Evolutionary conservation across 1,140 invertebrate genomes (phyloP).

Genomic region (Cyclargus thomasi): DNA sequence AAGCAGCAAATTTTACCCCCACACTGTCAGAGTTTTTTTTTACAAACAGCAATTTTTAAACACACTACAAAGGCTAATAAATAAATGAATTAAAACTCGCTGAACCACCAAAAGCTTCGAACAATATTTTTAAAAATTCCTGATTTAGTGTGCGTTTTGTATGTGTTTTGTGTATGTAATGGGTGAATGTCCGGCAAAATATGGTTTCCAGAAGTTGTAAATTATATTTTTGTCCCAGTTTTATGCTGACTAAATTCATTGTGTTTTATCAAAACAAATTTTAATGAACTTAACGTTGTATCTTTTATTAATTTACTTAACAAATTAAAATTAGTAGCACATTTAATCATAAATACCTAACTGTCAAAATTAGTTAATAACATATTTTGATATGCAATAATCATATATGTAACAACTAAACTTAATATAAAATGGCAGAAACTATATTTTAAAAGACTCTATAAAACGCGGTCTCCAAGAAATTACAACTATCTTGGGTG

Average conservation of each 20-base stretch:
- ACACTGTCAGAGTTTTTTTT: too few species aligned
- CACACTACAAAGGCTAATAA: neutral
- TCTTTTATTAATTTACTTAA: neutral
- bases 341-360: too few species aligned
- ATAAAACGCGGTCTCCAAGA: too few species aligned
- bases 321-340: neutral
- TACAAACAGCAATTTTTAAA: too few species aligned
- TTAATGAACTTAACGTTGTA: neutral
- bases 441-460: too few species aligned
- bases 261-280: neutral
- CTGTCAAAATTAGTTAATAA: too few species aligned
- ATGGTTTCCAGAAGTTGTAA: neutral
- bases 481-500: too few species aligned
- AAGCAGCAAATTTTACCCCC: too few species aligned
- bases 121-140: neutral
- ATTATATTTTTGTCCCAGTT: conserved; percentile 9
- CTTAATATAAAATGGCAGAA: too few species aligned
- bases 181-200: neutral
- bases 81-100: neutral
- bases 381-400: too few species aligned
- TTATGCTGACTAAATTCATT: conserved; percentile 11
- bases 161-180: too few species aligned
- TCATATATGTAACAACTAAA: too few species aligned
- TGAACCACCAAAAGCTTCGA: neutral
- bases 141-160: neutral